Base-by-base conservation (phyloP, 2,888 invertebrate genomes). In the Lasioglossum zephyrum region DNA sequence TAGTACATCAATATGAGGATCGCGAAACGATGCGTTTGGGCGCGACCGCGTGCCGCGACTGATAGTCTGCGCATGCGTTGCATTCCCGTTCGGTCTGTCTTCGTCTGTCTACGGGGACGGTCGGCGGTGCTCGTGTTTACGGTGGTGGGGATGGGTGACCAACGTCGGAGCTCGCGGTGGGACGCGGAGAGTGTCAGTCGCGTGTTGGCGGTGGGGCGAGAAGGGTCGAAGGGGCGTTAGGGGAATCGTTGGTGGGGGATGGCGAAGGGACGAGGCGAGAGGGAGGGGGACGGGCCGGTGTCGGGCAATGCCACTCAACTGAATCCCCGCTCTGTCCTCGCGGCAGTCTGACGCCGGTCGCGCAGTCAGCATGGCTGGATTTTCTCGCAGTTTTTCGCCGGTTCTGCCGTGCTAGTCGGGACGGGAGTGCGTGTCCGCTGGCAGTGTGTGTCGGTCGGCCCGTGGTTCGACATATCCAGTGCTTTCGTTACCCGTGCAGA, bases 331-430 rank as follows among this genome's bases (percentile, higher is more conserved):
- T 92, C 87, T 89, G 87, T 89, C 88, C 90, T 87, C 90, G 89
- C 92, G 92, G 91, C 93, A 94, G 94, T 94, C 93, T 91, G 93
- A 94, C 94, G 94, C 94, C 94, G 94, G 94, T 94, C 94, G 94
- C 94, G 94, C 92, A 93, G 90, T 92, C 92, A 93, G 93, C 91
- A 93, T 92, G 94, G 92, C 84, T 90, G 88, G 88, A 81, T 87
- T 81, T 89, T 89, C 87, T 82, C 74, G 85, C 82, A 82, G 87
- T 91, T 92, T 92, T 90, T 89, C 82, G 73, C 86, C 87, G 87
- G 89, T 89, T 77, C 78, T 76, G 44, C 81, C 81, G 86, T 86
- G 85, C 75, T 81, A 77, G 53, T 73, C 73, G 39, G 57, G 57
- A 2, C 49, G 78, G 39, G 80, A 16, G 63, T 84, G 79, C 79